Evolutionary conservation across 1,140 invertebrate species (phyloP).

Genomic region (Cotesia vestalis): DNA sequence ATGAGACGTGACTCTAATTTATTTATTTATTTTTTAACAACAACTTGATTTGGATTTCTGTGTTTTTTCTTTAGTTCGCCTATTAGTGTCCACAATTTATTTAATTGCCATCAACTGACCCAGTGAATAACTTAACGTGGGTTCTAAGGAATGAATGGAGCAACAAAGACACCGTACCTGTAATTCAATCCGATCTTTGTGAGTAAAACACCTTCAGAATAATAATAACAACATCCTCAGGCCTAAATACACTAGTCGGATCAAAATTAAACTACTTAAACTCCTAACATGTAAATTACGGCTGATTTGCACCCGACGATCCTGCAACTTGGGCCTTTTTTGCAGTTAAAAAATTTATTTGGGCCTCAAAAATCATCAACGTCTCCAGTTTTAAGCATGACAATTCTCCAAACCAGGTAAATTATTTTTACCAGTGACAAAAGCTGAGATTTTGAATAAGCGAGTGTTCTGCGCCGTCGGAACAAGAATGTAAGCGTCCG

Average conservation of each 20-base stretch:
- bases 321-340: neutral
- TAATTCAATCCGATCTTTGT: slow-evolving; percentile 45
- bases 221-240: neutral
- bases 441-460: too few species aligned
- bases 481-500: neutral
- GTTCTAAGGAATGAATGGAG: slow-evolving; percentile 28
- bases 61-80: slow-evolving; percentile 8
- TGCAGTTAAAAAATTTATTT: too few species aligned
- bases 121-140: neutral
- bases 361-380: too few species aligned
- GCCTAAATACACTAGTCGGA: neutral
- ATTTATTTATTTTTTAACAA: too few species aligned
- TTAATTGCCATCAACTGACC: too few species aligned
- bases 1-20: too few species aligned
- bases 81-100: too few species aligned
- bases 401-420: too few species aligned
- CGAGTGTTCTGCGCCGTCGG: neutral
- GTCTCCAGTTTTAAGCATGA: too few species aligned
- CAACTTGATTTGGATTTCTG: neutral
- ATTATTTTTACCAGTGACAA: too few species aligned
- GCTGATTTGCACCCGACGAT: neutral
- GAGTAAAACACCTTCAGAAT: slow-evolving; percentile 34
- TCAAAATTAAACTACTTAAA: neutral
- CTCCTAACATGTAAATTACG: too few species aligned
- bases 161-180: slow-evolving; percentile 35